Conservation (phyloP, 2,888 invertebrate genomes). For the Drosophila trichaetosa region DNA sequence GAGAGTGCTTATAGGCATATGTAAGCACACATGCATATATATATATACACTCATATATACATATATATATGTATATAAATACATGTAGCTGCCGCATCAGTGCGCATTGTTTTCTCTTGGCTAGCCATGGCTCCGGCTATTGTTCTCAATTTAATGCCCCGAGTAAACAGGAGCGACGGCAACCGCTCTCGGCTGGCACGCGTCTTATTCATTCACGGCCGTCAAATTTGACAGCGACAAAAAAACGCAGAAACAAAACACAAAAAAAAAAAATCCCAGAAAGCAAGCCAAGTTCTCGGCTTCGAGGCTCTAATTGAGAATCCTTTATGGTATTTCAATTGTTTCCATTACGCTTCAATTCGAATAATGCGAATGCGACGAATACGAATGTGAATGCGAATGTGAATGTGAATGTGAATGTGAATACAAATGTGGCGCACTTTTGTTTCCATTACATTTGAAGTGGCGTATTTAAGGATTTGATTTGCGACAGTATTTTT, state of each 20-base stretch:
- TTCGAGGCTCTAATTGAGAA: constrained; percentile 77
- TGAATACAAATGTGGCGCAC: constrained; percentile 46
- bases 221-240: constrained; percentile 82
- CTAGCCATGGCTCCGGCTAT: constrained; percentile 32
- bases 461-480: constrained; percentile 83
- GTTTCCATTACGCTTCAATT: constrained; percentile 82
- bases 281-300: constrained; percentile 57
- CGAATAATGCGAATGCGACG: constrained; percentile 37
- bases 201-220: constrained; percentile 77
- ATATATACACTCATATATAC: background rate
- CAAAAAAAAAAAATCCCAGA: constrained; percentile 14
- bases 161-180: constrained; percentile 55
- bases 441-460: constrained; percentile 77
- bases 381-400: constrained; percentile 19
- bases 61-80: background rate
- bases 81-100: constrained; percentile 10
- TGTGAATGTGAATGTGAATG: constrained; percentile 22
- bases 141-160: constrained; percentile 69
- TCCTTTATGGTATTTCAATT: constrained; percentile 82
- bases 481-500: constrained; percentile 82
- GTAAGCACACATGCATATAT: no score
- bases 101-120: constrained; percentile 51
- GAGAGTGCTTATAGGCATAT: background rate
- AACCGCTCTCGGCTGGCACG: constrained; percentile 56
- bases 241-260: constrained; percentile 24